Conservation (phyloP, 2,113 vertebrate species). For the Dipodomys ordii region DNA sequence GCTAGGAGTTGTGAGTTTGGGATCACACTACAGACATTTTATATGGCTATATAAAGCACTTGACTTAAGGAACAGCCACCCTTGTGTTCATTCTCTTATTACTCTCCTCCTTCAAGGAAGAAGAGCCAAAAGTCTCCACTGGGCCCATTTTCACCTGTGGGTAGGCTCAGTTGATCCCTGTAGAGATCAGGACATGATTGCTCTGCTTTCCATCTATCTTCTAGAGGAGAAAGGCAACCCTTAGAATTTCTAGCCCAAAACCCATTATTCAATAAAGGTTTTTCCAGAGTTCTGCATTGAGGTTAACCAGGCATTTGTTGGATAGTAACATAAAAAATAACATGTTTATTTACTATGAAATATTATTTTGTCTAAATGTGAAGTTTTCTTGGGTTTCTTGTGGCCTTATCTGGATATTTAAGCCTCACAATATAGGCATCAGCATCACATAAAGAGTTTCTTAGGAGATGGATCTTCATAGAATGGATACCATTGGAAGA, state of each 20-base stretch:
- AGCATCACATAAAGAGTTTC: not conserved
- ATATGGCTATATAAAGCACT: not conserved
- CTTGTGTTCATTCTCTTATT: not conserved
- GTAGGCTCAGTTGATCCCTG: too few relatives aligned
- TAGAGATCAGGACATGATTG: not conserved
- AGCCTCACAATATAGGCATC: not conserved
- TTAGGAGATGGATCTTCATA: not conserved
- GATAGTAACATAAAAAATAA: not conserved
- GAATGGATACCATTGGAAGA: not conserved
- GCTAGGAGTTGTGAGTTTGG: not conserved
- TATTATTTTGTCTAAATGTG: not conserved
- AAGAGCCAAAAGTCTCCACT: not conserved
- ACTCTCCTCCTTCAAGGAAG: not conserved
- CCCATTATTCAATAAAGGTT: not conserved
- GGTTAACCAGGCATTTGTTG: not conserved
- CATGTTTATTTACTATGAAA: not conserved
- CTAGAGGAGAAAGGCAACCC: not conserved
- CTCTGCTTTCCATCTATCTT: not conserved
- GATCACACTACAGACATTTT: not conserved
- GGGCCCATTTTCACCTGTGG: not conserved
- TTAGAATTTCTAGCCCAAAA: not conserved
- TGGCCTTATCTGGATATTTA: not conserved
- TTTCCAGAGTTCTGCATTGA: not conserved
- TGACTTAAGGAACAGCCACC: not conserved
- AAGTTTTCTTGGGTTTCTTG: not conserved